Conservation (phyloP, 2,797 vertebrate species). For the Syngnathus acus region DNA sequence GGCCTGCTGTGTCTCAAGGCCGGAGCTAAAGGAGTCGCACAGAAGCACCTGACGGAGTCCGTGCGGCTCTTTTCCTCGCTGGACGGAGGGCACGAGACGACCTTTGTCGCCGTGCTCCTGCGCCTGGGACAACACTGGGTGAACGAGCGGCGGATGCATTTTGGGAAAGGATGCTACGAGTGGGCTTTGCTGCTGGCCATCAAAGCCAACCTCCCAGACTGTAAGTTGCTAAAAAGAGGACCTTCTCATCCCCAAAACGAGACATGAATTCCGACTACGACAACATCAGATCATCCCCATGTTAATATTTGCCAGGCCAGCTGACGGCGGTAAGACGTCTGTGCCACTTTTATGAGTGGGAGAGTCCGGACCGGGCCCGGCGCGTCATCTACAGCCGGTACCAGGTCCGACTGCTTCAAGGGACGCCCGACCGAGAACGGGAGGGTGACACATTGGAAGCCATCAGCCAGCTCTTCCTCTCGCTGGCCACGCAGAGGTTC, state of each 20-base stretch:
- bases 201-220: constrained; percentile 67
- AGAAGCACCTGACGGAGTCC: constrained; percentile 69
- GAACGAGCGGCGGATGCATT: constrained; percentile 51
- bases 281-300: not conserved
- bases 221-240: constrained; percentile 48
- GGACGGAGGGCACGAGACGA: constrained; percentile 59
- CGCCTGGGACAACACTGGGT: constrained; percentile 72
- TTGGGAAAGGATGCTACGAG: constrained; percentile 78
- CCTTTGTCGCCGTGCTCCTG: constrained; percentile 78
- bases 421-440: constrained; percentile 66
- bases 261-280: not conserved
- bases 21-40: constrained; percentile 67
- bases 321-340: constrained; percentile 70
- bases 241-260: not conserved
- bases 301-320: constrained; percentile 70
- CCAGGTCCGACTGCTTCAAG: constrained; percentile 76
- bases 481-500: constrained; percentile 80
- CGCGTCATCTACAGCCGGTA: constrained; percentile 84
- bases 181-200: constrained; percentile 86
- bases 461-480: constrained; percentile 82
- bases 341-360: constrained; percentile 74
- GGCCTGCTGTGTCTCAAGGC: constrained; percentile 76
- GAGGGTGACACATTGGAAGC: constrained; percentile 83
- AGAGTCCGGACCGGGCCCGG: constrained; percentile 71
- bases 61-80: constrained; percentile 76